Evolutionary conservation across 2,113 vertebrate species (phyloP), one percentile per base, ranked within the genome.

Genomic region (Pituophis catenifer): DNA sequence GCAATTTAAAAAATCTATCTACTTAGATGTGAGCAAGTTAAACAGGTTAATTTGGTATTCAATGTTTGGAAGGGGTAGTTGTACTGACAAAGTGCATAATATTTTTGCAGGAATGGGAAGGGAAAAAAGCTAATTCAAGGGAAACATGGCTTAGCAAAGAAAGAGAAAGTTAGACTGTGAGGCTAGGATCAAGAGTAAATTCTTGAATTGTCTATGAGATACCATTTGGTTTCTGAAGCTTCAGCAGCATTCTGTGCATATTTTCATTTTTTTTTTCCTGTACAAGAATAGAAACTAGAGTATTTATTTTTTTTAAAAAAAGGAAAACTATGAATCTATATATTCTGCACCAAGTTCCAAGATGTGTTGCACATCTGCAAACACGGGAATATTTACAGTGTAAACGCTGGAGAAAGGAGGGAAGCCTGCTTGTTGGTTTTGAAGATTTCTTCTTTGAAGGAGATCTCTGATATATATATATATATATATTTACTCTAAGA

Each of bases 401-500:
- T 89, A 88, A 94, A 58, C 81, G 6, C 91, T 94, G 86, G 10
- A 23, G 92, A 54, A 81, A 75, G 3, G 62, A 62, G 1, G 24
- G 58, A 85, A 57, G 33, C 24, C 53, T 59, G 90, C 55, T 70
- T 93, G 48, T 94, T 94, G 88, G 89, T 96, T 95, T 93, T 94
- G 93, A 93, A 95, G 91, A 65, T 93, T 81, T 90, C 90, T 96
- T 50, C 91, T 62, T 86, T 90, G 23, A n/a, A 86, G 92, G 93
- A 96, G 92, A 93, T 44, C 5, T 3, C 33, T 52, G 1, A 48
- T 48, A 44, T 44, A 44, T 44, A 81, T 81, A 81, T 81, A 38
- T 15, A 15, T n/a, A 91, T 94, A 91, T 50, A 94, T 92, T 50
- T 94, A 21, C 53, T 93, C 93, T 50, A 29, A 19, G 91, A 89